Conservation (phyloP, 2,888 invertebrate genomes). For the Drosophila macrothrix region DNA sequence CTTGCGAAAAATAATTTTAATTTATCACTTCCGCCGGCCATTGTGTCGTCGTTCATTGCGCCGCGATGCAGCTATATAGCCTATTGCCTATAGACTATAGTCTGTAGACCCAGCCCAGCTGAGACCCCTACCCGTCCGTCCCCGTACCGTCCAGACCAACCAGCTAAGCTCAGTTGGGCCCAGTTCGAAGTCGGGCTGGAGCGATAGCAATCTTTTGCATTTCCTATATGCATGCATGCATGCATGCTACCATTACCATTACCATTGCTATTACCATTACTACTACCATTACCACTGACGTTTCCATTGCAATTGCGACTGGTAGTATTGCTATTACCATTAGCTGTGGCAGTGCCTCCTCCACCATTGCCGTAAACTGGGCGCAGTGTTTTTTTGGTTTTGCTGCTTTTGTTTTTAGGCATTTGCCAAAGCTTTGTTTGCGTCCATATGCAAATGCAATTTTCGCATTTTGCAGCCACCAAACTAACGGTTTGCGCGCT, state of each 20-base stretch:
- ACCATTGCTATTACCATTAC: constrained; percentile 38
- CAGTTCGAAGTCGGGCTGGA: constrained; percentile 23
- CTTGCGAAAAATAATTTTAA: constrained; percentile 82
- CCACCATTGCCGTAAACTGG: constrained; percentile 62
- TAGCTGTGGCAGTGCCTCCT: constrained; percentile 42
- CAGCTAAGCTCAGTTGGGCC: constrained; percentile 3
- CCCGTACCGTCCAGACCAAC: constrained; percentile 1
- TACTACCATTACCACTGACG: constrained; percentile 31
- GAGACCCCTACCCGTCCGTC: constrained; percentile 16
- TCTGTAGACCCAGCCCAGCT: constrained; percentile 18
- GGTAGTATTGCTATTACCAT: constrained; percentile 36
- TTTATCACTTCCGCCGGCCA: constrained; percentile 80
- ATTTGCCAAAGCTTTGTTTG: constrained; percentile 66
- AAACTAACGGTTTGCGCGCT: constrained; percentile 80
- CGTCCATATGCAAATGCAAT: constrained; percentile 78
- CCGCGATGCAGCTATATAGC: constrained; percentile 26
- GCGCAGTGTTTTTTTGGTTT: constrained; percentile 60
- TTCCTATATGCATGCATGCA: constrained; percentile 79
- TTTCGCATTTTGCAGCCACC: constrained; percentile 68
- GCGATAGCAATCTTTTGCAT: constrained; percentile 76
- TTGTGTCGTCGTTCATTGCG: constrained; percentile 73
- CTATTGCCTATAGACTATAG: constrained; percentile 3
- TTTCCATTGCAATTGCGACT: constrained; percentile 14
- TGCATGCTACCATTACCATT: constrained; percentile 68
- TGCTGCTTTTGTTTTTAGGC: constrained; percentile 25